Evolutionary conservation across 2,113 vertebrate genomes (phyloP).

Genomic region (Gavialis gangeticus): DNA sequence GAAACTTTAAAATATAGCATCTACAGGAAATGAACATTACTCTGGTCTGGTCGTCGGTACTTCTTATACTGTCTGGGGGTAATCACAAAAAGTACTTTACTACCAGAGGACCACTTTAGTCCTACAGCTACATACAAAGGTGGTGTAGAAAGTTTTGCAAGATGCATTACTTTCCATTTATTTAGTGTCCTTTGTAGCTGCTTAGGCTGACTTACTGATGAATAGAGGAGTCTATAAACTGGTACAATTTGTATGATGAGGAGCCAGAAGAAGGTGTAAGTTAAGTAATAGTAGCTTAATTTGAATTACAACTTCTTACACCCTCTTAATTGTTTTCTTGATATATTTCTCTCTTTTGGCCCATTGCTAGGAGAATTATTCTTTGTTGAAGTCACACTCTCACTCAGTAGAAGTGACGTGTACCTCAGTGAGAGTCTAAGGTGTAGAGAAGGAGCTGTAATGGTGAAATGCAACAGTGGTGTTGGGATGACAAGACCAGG

Average conservation of each 20-base stretch:
- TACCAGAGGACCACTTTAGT: neutral
- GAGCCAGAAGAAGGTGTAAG: constrained; percentile 27
- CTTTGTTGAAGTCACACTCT: neutral
- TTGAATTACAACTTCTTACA: constrained; percentile 8
- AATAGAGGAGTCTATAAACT: neutral
- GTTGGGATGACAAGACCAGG: neutral
- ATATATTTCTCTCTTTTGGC: neutral
- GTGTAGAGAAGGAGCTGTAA: neutral
- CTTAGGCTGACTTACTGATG: neutral
- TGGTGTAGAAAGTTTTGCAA: neutral
- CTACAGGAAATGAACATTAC: neutral
- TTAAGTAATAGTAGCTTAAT: constrained; percentile 23
- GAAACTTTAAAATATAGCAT: neutral
- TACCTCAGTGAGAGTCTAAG: neutral
- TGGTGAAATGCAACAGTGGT: neutral
- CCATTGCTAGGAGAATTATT: neutral
- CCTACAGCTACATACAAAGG: neutral
- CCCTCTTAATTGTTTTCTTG: neutral
- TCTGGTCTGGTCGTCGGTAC: neutral
- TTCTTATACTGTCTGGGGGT: neutral
- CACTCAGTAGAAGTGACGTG: neutral
- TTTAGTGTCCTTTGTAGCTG: neutral
- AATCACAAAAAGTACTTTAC: fast-evolving
- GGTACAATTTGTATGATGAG: neutral
- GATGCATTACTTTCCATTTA: fast-evolving